phyloP scores from a whole-genome alignment of 2,113 vertebrate species.

The Eudorcas thomsonii region DNA sequence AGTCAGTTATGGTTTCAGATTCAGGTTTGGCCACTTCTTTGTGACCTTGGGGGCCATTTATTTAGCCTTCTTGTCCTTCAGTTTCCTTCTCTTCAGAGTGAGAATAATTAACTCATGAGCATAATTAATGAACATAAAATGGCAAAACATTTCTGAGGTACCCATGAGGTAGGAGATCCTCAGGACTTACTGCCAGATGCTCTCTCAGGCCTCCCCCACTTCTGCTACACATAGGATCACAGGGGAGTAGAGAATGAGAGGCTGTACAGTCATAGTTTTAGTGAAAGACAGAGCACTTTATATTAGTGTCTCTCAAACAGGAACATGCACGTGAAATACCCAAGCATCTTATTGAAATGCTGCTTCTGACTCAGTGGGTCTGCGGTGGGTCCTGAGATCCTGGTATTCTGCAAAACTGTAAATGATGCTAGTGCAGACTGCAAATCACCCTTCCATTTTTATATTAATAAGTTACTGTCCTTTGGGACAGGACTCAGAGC shows the following conservation, averaged over 20 bases:
- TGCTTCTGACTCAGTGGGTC: neutral
- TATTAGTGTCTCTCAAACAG: neutral
- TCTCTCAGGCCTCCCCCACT: neutral
- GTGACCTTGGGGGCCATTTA: neutral
- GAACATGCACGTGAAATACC: neutral
- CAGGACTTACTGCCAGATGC: neutral
- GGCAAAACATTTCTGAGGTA: neutral
- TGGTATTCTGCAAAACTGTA: neutral
- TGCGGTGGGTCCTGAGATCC: neutral
- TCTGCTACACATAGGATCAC: rapidly evolving
- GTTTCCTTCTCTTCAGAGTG: neutral
- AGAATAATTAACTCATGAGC: neutral
- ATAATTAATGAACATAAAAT: neutral
- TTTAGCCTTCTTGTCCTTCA: neutral
- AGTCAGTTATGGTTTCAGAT: neutral
- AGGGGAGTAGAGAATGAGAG: neutral
- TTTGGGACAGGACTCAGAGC: neutral
- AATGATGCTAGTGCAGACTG: neutral
- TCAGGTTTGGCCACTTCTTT: neutral
- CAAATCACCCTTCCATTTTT: neutral
- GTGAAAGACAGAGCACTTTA: neutral
- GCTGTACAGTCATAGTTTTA: neutral
- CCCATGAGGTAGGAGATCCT: neutral
- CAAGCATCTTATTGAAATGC: neutral
- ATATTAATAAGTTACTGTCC: neutral